Percentiles rank a stretch among this genome's conserved stretches.
phyloP scores from a whole-genome alignment of 2,888 invertebrate genomes.

The Xylota segnis region DNA sequence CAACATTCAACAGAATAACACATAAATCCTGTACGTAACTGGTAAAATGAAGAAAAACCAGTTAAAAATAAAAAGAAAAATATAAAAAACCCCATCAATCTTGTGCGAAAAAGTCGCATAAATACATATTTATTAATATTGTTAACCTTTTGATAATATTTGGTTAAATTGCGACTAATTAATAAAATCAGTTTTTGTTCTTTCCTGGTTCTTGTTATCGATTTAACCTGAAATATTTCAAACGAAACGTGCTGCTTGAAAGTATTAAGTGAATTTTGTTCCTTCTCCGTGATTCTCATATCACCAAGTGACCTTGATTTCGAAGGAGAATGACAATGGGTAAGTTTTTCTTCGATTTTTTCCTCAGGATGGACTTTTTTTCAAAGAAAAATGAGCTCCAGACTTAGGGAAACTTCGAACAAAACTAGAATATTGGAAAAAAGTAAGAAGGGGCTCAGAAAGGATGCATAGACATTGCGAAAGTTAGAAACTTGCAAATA shows the following conservation, averaged over 20 bases:
- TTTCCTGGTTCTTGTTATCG: neutral
- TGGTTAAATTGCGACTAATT: neutral
- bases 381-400: neutral
- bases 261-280: neutral
- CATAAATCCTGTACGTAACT: neutral
- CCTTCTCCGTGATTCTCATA: slow-evolving; percentile 2
- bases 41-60: neutral
- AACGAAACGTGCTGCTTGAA: neutral
- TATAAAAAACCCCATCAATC: neutral
- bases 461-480: too few relatives aligned
- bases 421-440: too few relatives aligned
- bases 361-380: neutral
- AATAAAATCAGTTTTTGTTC: neutral
- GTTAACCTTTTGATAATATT: neutral
- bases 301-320: neutral
- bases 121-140: neutral
- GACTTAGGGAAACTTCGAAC: neutral
- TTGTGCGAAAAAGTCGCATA: neutral
- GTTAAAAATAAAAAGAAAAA: neutral
- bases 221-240: neutral
- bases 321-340: neutral
- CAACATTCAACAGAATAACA: neutral
- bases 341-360: neutral
- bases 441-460: too few relatives aligned
- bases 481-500: too few relatives aligned